Percentiles rank a stretch among this genome's conserved stretches.
These are phyloP conservation scores for Euphonia xanthogaster DNA, from an alignment of 2,797 vertebrate genomes.

Conservation along the genomic window DNA sequence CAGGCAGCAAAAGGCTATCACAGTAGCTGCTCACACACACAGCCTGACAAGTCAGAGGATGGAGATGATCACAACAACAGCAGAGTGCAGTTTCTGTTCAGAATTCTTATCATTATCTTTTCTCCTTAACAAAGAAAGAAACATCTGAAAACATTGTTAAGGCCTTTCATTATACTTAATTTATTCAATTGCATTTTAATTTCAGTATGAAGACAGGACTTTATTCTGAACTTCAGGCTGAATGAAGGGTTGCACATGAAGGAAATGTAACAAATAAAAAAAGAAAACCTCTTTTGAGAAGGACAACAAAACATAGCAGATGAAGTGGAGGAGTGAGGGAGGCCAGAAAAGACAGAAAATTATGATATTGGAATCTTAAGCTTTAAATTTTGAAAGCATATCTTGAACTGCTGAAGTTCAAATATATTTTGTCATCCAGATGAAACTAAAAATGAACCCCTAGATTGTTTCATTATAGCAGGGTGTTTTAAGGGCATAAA, in stretches of 20 bases:
- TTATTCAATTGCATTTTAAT: conserved; percentile 56
- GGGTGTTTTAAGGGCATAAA: not conserved
- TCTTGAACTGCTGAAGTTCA: not conserved
- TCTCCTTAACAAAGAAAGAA: conserved; percentile 20
- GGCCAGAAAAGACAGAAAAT: not conserved
- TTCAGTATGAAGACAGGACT: conserved; percentile 42
- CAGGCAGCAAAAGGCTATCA: not conserved
- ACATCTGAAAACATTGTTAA: not conserved
- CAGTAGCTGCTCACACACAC: not conserved
- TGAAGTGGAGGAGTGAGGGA: not conserved
- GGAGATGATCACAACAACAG: not conserved
- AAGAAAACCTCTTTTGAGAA: not conserved
- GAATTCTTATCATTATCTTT: conserved; percentile 20
- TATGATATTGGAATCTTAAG: not conserved
- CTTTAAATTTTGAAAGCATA: not conserved
- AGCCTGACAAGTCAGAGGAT: not conserved
- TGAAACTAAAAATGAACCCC: not conserved
- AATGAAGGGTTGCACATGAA: not conserved
- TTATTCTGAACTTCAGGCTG: conserved; percentile 52
- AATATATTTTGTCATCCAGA: not conserved
- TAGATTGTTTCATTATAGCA: not conserved
- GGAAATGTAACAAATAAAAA: conserved; percentile 34
- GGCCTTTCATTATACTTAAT: conserved; percentile 30
- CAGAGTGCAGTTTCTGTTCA: not conserved
- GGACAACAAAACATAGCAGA: not conserved